phyloP scores from a whole-genome alignment of 2,888 invertebrate genomes.

The Pecten maximus region DNA sequence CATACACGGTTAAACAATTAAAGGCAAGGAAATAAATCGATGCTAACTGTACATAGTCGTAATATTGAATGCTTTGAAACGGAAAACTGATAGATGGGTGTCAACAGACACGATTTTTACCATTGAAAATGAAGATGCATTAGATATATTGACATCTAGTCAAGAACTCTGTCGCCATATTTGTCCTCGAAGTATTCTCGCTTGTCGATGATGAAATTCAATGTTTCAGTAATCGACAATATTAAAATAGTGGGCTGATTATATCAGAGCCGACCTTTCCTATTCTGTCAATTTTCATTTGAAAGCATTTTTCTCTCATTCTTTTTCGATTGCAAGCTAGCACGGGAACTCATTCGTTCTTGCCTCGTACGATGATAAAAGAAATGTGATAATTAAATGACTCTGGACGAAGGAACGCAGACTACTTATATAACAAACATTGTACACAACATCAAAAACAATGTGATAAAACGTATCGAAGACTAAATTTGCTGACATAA shows the following conservation, averaged over 20 bases:
- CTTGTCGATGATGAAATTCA: neutral
- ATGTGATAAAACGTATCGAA: neutral
- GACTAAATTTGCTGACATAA: neutral
- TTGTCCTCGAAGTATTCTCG: neutral
- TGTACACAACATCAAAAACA: too few relatives aligned
- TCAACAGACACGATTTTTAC: neutral
- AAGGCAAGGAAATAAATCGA: neutral
- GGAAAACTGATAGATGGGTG: neutral
- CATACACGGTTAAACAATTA: slow-evolving; percentile 12
- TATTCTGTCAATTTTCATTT: too few relatives aligned
- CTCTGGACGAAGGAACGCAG: too few relatives aligned
- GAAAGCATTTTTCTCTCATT: too few relatives aligned
- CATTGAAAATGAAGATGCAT: neutral
- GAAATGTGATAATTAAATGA: too few relatives aligned
- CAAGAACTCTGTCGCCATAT: neutral
- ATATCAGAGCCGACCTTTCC: too few relatives aligned
- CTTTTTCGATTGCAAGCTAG: too few relatives aligned
- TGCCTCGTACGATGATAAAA: too few relatives aligned
- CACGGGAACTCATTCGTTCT: too few relatives aligned
- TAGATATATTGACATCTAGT: neutral
- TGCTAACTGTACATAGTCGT: neutral
- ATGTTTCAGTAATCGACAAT: too few relatives aligned
- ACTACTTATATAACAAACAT: too few relatives aligned
- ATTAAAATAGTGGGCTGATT: too few relatives aligned
- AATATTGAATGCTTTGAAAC: neutral